Evolutionary conservation across 2,797 vertebrate species (phyloP), one percentile per base, ranked within the genome.

Genomic region (Lycodopsis pacificus): DNA sequence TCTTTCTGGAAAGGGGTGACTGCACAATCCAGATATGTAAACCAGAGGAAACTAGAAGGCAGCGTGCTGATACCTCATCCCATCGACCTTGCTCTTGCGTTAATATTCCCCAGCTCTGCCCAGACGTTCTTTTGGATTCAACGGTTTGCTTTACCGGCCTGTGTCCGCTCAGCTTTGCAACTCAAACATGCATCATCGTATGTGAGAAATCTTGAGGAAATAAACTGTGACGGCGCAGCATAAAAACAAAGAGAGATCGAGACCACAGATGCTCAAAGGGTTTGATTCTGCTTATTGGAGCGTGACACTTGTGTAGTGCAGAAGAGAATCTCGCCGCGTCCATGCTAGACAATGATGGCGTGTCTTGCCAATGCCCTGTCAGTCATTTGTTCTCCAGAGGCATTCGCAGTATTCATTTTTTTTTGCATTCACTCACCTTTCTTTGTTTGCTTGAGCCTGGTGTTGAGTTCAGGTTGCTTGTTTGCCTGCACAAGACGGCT

Each of bases 11-110:
- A 34, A 86, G 84, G 85, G 91, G 90, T 93, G 91, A 93, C 94
- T 92, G 91, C 91, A 92, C 91, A 89, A 89, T 91, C 74, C 90
- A 93, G 90, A 93, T 92, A 94, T 89, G 92, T 95, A 92, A 95
- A 89, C 81, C 86, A 63, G 87, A 86, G 90, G 82, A 92, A 95
- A 89, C 81, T 86, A 61, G 87, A 86, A 90, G 82, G 88, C 92
- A 88, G 68, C 90, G 72, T 88, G 83, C 87, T 71, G 83, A 91
- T 90, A 89, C 87, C 87, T 85, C 85, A 84, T 82, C 84, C 85
- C 70, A 90, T 89, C 85, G 84, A 66, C 77, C 56, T 57, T 46
- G 77, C 67, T 79, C 81, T 82, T 27, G 85, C 85, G 73, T 70
- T 40, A 79, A 56, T 15, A 86, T 81, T 69, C 82, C 73, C 44